Evolutionary conservation across 2,113 vertebrate species (phyloP).

Genomic region (Phylloscopus trochiloides): DNA sequence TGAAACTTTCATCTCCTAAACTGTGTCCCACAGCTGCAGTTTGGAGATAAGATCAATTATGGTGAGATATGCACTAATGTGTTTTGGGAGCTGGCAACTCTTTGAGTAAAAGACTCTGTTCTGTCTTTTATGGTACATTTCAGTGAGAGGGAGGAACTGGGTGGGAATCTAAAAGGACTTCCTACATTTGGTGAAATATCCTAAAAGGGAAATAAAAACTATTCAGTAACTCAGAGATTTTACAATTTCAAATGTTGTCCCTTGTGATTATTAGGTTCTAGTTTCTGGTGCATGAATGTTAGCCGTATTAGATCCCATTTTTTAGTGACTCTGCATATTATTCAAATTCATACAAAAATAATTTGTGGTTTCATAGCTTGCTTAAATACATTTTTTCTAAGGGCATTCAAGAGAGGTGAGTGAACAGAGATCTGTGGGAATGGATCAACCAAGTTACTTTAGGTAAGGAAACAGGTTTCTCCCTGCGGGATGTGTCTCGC

Average conservation of each 20-base stretch:
- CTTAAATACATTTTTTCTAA: neutral
- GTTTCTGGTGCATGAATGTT: neutral
- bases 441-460: neutral
- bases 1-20: neutral
- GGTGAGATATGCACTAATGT: neutral
- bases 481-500: neutral
- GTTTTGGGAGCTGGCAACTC: slow-evolving; percentile 4
- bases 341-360: neutral
- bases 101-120: neutral
- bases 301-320: neutral
- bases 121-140: neutral
- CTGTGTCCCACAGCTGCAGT: neutral
- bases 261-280: neutral
- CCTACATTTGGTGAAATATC: neutral
- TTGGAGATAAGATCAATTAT: slow-evolving; percentile 39
- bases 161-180: neutral
- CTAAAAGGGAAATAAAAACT: neutral
- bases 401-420: neutral
- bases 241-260: neutral
- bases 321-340: neutral
- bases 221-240: neutral
- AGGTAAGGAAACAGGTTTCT: neutral
- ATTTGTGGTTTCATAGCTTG: neutral
- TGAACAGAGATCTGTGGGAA: neutral
- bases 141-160: neutral